Percentiles rank a stretch among this genome's conserved stretches.
These are phyloP conservation scores for Synodontis membranacea DNA, from an alignment of 2,113 vertebrate genomes.

Conservation along the genomic window DNA sequence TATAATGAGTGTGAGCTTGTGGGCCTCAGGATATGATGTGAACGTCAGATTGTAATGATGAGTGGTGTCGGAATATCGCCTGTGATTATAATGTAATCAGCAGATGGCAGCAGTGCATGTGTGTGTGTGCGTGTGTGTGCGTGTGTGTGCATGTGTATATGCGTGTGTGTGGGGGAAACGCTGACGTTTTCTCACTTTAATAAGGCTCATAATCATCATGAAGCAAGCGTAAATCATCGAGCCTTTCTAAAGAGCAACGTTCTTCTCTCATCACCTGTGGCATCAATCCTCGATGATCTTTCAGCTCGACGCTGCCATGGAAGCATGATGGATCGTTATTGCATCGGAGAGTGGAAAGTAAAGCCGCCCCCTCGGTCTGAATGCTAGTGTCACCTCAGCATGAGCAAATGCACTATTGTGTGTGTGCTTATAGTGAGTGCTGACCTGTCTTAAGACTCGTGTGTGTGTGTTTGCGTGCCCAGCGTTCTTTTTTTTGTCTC, in stretches of 20 bases:
- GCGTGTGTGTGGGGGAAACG: neutral
- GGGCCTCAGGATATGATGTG: neutral
- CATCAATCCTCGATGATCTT: neutral
- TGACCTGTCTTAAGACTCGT: neutral
- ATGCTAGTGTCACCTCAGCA: neutral
- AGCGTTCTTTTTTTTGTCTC: neutral
- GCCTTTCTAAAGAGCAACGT: neutral
- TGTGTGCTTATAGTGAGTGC: neutral
- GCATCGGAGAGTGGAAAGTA: neutral
- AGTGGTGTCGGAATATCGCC: neutral
- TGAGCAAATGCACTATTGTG: neutral
- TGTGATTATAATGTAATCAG: constrained; percentile 9
- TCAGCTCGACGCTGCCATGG: neutral
- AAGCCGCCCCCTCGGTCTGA: neutral
- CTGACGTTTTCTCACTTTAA: constrained; percentile 1
- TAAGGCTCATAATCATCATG: neutral
- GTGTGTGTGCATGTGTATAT: too few relatives aligned
- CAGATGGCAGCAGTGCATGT: constrained; percentile 41
- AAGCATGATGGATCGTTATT: neutral
- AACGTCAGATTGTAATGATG: neutral
- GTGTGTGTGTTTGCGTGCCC: neutral
- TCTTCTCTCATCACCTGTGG: neutral
- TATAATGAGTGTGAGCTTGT: neutral
- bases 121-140: too few relatives aligned
- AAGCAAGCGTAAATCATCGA: neutral